These are phyloP conservation scores for Pandion haliaetus DNA, from an alignment of 2,113 vertebrate species.

Conservation along the genomic window DNA sequence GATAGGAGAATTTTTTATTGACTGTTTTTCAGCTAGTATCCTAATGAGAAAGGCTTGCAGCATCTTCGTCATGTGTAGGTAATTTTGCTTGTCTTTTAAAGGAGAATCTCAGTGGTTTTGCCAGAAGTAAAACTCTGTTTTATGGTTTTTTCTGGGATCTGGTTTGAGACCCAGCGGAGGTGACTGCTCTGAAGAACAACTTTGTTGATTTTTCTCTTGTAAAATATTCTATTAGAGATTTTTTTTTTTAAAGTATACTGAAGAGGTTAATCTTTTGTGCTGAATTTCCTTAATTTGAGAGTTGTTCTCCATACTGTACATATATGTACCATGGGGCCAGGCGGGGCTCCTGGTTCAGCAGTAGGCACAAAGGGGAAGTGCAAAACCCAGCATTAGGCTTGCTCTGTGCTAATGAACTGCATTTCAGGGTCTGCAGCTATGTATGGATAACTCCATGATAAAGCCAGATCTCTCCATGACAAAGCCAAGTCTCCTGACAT, in stretches of 20 bases:
- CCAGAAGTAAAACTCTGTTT: background rate
- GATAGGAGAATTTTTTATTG: background rate
- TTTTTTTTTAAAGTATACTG: background rate
- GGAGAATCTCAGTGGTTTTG: background rate
- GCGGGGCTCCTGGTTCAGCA: background rate
- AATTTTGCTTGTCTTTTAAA: background rate
- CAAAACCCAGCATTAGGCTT: fast-evolving
- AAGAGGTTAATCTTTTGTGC: background rate
- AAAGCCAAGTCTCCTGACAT: background rate
- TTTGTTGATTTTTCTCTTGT: background rate
- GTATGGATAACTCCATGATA: background rate
- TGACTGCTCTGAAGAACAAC: background rate
- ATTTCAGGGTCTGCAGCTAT: background rate
- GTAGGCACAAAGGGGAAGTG: background rate
- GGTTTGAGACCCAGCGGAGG: background rate
- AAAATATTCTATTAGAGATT: background rate
- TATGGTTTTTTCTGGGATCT: background rate
- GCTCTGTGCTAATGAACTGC: background rate
- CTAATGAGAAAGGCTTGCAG: background rate
- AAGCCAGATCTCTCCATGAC: background rate
- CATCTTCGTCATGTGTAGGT: background rate
- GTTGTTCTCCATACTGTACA: background rate
- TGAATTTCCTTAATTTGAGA: background rate
- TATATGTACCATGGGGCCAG: background rate
- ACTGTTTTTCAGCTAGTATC: background rate